A percentile compares a stretch with the other conserved stretches of the same genome.
These are phyloP conservation scores for Equus quagga DNA, from an alignment of 2,113 vertebrate genomes.

Conservation along the genomic window DNA sequence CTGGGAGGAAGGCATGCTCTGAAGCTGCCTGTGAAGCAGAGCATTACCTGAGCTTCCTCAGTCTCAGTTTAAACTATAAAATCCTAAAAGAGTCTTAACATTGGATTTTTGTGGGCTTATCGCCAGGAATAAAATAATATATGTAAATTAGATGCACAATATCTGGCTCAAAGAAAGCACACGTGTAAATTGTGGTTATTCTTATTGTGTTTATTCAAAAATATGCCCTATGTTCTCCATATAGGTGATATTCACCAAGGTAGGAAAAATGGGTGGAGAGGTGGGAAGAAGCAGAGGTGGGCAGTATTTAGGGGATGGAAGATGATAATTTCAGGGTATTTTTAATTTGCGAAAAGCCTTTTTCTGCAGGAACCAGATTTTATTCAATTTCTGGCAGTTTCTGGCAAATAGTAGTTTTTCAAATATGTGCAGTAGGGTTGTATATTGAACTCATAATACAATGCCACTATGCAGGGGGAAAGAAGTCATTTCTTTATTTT, in stretches of 20 bases:
- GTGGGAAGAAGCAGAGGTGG: background rate
- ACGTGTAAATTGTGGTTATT: background rate
- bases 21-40: background rate
- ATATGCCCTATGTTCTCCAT: background rate
- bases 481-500: slow-evolving; percentile 1
- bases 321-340: background rate
- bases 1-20: background rate
- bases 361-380: slow-evolving; percentile 9
- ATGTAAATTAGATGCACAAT: background rate
- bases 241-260: background rate
- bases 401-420: slow-evolving; percentile 9
- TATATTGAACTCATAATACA: slow-evolving; percentile 26
- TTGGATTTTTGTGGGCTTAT: background rate
- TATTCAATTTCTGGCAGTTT: background rate
- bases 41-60: background rate
- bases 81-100: background rate
- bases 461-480: background rate
- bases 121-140: background rate
- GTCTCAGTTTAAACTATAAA: background rate
- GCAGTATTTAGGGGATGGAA: background rate
- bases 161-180: background rate
- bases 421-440: background rate
- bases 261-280: background rate
- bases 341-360: slow-evolving; percentile 12
- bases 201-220: background rate